Conservation (phyloP, 2,113 vertebrate genomes). For the Boleophthalmus pectinirostris region DNA sequence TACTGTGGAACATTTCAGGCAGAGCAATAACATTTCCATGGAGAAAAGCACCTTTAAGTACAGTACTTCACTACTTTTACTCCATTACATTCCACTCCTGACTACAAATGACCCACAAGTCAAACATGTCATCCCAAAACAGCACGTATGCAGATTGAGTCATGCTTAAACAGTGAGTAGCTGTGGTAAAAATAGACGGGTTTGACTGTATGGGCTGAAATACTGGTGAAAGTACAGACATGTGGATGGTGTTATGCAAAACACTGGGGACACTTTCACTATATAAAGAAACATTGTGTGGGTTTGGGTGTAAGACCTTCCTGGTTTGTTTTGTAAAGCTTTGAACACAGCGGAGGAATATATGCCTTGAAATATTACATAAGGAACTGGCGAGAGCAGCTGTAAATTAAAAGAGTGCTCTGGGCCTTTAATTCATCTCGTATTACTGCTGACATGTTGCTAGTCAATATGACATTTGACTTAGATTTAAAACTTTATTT, state of each 20-base stretch:
- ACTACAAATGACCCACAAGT: constrained; percentile 22
- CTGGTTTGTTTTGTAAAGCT: neutral
- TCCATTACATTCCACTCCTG: too few species aligned
- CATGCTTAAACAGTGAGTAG: constrained; percentile 32
- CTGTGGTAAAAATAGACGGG: constrained; percentile 36
- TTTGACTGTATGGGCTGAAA: constrained; percentile 12
- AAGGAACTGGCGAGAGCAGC: neutral
- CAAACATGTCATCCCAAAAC: constrained; percentile 25
- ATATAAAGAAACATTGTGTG: constrained; percentile 11
- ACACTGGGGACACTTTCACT: constrained; percentile 1
- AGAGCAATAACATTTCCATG: too few species aligned
- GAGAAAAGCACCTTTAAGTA: too few species aligned
- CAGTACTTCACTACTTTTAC: too few species aligned
- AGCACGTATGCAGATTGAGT: constrained; percentile 36
- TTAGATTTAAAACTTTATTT: neutral
- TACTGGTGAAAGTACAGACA: constrained; percentile 31
- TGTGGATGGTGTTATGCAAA: constrained; percentile 31
- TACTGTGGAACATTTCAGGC: too few species aligned
- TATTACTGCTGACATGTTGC: neutral
- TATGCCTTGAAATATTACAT: constrained; percentile 5
- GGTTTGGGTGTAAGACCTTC: constrained; percentile 13
- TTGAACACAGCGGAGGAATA: constrained; percentile 2
- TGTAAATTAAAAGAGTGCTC: neutral
- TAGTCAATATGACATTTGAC: neutral
- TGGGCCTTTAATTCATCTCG: neutral